These are phyloP conservation scores for Dendrolimus kikuchii DNA, from an alignment of 1,140 invertebrate species.

Conservation along the genomic window DNA sequence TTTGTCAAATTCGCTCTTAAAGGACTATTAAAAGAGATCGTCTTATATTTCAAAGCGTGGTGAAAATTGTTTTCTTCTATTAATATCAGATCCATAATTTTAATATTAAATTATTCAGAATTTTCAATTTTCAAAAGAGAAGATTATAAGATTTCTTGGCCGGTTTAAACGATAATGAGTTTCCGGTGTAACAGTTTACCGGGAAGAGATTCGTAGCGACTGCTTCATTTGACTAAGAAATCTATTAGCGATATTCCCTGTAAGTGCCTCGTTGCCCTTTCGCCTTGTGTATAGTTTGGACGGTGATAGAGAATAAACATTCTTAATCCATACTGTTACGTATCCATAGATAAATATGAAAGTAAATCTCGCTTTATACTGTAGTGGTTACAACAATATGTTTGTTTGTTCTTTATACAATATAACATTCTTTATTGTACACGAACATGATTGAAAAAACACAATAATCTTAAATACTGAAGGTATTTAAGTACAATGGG, in stretches of 20 bases:
- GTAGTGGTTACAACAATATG: no score
- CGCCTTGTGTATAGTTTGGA: slow-evolving; percentile 2
- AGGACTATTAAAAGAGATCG: background rate
- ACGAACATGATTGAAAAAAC: no score
- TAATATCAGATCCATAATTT: slow-evolving; percentile 37
- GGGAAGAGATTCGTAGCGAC: slow-evolving; percentile 38
- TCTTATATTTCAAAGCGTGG: slow-evolving; percentile 13
- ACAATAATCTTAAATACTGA: no score
- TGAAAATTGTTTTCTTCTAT: slow-evolving; percentile 18
- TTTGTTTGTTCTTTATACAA: no score
- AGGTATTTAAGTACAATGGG: no score
- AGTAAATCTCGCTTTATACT: no score
- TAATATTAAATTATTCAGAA: slow-evolving; percentile 61
- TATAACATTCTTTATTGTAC: no score
- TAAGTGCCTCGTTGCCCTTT: slow-evolving; percentile 12
- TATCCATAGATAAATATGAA: no score
- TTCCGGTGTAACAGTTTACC: slow-evolving; percentile 52
- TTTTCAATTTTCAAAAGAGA: slow-evolving; percentile 59
- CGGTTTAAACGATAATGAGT: slow-evolving; percentile 63
- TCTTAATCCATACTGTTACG: no score
- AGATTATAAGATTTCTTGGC: slow-evolving; percentile 62
- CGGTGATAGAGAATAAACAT: no score
- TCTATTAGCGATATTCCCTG: slow-evolving; percentile 32
- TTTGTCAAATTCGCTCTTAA: slow-evolving; percentile 7
- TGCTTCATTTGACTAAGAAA: slow-evolving; percentile 34